phyloP scores from a whole-genome alignment of 2,797 vertebrate species.

The Microctenopoma lineatum region DNA sequence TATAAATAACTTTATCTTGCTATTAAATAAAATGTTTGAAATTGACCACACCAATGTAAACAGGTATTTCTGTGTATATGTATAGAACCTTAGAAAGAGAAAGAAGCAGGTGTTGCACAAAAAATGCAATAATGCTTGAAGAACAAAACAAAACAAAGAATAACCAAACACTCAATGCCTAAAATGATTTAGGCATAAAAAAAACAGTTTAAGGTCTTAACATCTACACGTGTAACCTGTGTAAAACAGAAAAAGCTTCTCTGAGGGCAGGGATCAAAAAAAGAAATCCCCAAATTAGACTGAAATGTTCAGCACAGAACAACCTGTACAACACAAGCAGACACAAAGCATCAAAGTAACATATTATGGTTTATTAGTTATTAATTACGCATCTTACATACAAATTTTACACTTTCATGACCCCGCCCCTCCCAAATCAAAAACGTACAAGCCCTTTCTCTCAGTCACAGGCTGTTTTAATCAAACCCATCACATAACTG shows the following conservation, averaged over 20 bases:
- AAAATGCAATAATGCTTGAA: neutral
- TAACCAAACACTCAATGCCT: neutral
- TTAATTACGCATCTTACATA: slow-evolving; percentile 81
- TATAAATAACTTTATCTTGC: no score
- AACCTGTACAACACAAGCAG: neutral
- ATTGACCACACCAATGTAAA: no score
- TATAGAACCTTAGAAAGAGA: no score
- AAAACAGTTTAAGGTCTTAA: neutral
- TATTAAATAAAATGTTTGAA: no score
- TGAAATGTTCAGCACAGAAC: neutral
- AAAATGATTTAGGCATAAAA: no score
- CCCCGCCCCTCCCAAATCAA: slow-evolving; percentile 24
- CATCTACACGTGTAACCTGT: neutral
- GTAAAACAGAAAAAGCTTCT: neutral
- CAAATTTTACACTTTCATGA: slow-evolving; percentile 78
- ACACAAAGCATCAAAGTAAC: slow-evolving; percentile 33
- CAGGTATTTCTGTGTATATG: no score
- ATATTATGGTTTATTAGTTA: slow-evolving; percentile 76
- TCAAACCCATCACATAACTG: slow-evolving; percentile 34
- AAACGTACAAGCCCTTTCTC: slow-evolving; percentile 65
- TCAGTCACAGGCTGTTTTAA: slow-evolving; percentile 42
- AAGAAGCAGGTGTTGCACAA: neutral
- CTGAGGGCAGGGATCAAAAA: neutral
- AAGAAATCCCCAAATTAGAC: no score
- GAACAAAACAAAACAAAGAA: neutral